These are phyloP conservation scores for Eristalis pertinax DNA, from an alignment of 2,888 invertebrate species.

Conservation along the genomic window DNA sequence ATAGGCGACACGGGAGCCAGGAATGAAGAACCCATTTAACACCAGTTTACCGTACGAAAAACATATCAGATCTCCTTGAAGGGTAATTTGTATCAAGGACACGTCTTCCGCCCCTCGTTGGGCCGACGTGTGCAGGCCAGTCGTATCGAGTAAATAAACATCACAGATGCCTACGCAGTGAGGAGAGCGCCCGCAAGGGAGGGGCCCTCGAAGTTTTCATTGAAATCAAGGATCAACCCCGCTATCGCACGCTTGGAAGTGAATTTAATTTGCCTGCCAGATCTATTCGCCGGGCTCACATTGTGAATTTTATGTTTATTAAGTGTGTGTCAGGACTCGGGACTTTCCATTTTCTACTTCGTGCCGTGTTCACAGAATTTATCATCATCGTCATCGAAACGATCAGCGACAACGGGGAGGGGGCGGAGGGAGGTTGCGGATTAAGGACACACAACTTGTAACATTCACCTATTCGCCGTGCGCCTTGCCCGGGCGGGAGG, in stretches of 20 bases:
- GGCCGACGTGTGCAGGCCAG: neutral
- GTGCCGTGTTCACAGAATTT: constrained; percentile 11
- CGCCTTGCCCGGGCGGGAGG: neutral
- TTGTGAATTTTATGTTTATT: constrained; percentile 45
- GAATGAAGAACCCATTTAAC: constrained; percentile 46
- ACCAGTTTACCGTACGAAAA: constrained; percentile 40
- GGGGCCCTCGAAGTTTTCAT: constrained; percentile 20
- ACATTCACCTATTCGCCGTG: constrained; percentile 2
- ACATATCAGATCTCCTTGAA: constrained; percentile 60
- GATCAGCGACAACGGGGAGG: neutral
- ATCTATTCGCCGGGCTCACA: neutral
- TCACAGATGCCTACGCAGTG: constrained; percentile 13
- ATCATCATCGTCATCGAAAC: constrained; percentile 28
- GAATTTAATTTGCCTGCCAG: constrained; percentile 37
- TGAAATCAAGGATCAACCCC: constrained; percentile 40
- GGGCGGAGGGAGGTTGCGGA: constrained; percentile 11
- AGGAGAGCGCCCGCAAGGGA: too few relatives aligned
- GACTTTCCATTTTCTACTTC: neutral
- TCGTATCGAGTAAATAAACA: constrained; percentile 45
- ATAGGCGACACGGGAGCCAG: constrained; percentile 7
- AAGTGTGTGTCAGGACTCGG: constrained; percentile 20
- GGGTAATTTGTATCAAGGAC: constrained; percentile 67
- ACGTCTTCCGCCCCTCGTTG: constrained; percentile 46
- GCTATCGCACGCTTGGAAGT: constrained; percentile 18
- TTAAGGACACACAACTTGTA: constrained; percentile 34